Conservation (phyloP, 1,140 invertebrate genomes). For the Papilio machaon region DNA sequence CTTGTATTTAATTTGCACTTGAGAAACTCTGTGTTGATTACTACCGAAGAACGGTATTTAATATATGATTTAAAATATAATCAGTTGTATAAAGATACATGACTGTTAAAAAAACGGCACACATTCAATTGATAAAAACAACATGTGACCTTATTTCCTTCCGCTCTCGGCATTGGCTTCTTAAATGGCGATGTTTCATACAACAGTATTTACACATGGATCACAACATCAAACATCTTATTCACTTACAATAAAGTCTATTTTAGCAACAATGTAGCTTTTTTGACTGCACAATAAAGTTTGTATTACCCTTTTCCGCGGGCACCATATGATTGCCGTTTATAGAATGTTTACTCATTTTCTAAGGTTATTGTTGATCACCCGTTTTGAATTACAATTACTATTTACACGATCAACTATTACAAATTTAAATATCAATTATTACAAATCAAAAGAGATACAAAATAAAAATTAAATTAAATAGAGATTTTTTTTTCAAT, state of each 20-base stretch:
- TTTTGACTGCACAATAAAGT: conserved; percentile 18
- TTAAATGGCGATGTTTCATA: conserved; percentile 55
- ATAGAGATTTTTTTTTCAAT: neutral
- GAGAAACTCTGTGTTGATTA: no score
- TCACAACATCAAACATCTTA: neutral
- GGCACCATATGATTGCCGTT: conserved; percentile 37
- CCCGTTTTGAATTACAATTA: conserved; percentile 31
- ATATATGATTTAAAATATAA: neutral
- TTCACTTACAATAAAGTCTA: conserved; percentile 16
- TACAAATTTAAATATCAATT: conserved; percentile 13
- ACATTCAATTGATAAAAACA: conserved; percentile 45
- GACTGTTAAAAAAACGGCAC: conserved; percentile 15
- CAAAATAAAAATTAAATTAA: no score
- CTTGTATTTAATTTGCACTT: no score
- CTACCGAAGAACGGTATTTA: neutral
- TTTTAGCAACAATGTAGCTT: neutral
- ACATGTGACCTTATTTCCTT: conserved; percentile 63
- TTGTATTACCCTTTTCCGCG: conserved; percentile 35
- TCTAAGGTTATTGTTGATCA: conserved; percentile 35
- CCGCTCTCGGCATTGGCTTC: conserved; percentile 55
- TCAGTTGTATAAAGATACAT: neutral
- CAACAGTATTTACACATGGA: conserved; percentile 22
- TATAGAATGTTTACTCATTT: conserved; percentile 40
- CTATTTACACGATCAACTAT: conserved; percentile 20
- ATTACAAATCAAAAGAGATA: conserved; percentile 10